Percentiles rank a stretch among this genome's conserved stretches.
phyloP scores from a whole-genome alignment of 1,140 invertebrate species.

The Atopsyche davidsoni region DNA sequence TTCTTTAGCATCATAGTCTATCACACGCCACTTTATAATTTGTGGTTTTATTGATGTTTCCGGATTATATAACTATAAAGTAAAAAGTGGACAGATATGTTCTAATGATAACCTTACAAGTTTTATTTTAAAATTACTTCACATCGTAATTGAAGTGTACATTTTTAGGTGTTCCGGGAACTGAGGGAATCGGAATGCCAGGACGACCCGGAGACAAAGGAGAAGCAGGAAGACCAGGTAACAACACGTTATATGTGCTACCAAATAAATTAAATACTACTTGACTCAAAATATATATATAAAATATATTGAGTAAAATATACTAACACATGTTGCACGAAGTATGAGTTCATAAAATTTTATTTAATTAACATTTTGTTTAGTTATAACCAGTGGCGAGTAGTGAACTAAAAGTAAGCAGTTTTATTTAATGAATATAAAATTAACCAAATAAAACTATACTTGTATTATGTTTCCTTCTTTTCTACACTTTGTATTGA shows the following conservation, averaged over 20 bases:
- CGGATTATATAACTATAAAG: too few species aligned
- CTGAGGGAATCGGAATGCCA: constrained; percentile 22
- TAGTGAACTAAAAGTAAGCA: too few species aligned
- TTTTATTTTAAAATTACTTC: background rate
- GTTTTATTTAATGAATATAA: background rate
- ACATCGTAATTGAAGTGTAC: background rate
- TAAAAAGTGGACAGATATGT: too few species aligned
- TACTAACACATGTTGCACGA: too few species aligned
- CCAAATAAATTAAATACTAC: background rate
- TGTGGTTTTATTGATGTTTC: too few species aligned
- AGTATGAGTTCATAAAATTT: too few species aligned
- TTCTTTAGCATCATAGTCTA: too few species aligned
- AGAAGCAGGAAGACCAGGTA: constrained; percentile 28
- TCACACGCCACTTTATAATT: too few species aligned
- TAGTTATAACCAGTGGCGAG: too few species aligned
- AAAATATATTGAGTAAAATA: too few species aligned
- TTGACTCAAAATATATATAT: background rate
- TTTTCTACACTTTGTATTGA: too few species aligned
- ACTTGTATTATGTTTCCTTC: too few species aligned
- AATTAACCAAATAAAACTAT: background rate
- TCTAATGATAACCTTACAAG: background rate
- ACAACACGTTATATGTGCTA: background rate
- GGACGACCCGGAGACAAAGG: constrained; percentile 27
- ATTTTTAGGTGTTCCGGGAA: constrained; percentile 21
- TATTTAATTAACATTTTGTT: background rate